Percentiles rank a stretch among this genome's conserved stretches.
Evolutionary conservation across 2,113 vertebrate species (phyloP).

Genomic region (Centrocercus urophasianus): DNA sequence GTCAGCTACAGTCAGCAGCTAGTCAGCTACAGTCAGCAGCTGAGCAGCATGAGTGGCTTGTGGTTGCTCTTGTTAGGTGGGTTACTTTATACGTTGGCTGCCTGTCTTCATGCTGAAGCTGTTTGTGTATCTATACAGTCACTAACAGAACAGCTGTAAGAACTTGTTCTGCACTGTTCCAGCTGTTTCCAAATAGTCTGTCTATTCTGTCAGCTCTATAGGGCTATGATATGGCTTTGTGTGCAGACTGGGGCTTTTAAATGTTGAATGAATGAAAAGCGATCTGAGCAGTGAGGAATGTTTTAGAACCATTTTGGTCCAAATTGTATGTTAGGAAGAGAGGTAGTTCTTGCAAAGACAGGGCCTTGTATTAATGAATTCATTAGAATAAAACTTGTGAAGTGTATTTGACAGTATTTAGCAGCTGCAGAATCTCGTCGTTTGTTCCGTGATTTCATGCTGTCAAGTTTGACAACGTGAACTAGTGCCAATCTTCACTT

Average conservation of each 20-base stretch:
- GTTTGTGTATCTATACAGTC: rapidly evolving
- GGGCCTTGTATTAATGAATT: slow-evolving; percentile 19
- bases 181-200: background rate
- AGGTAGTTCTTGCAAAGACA: slow-evolving; percentile 10
- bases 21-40: rapidly evolving
- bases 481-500: slow-evolving; percentile 34
- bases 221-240: rapidly evolving
- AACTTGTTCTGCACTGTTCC: background rate
- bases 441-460: slow-evolving; percentile 57
- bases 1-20: background rate
- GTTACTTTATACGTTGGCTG: background rate
- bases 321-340: background rate
- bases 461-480: slow-evolving; percentile 65
- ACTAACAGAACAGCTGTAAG: background rate
- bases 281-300: background rate
- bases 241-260: background rate
- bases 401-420: slow-evolving; percentile 62
- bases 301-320: background rate
- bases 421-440: slow-evolving; percentile 41
- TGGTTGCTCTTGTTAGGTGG: background rate
- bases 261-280: background rate
- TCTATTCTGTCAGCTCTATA: background rate
- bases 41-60: background rate
- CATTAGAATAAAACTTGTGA: slow-evolving; percentile 40
- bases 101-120: background rate